Base-by-base conservation (phyloP, 2,888 invertebrate species). In the Parasteatoda lunata region DNA sequence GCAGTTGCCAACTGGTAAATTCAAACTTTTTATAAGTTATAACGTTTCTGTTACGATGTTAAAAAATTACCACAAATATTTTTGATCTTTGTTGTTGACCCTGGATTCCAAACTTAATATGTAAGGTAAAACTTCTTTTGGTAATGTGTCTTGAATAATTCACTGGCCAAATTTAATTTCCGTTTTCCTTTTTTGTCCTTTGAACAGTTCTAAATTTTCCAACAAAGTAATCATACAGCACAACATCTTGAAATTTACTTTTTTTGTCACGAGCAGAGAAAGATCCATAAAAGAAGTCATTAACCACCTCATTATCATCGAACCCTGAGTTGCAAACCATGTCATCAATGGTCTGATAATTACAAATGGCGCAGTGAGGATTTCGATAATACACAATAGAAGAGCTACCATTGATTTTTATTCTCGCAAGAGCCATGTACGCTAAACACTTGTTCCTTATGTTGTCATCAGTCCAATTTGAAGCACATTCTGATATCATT, bases 331-430 rank as follows among this genome's bases (percentile, higher is more conserved):
- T 4, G 0, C 51, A 30, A 59, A 79, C 4, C 15, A 71, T 4
- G 51, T 45, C 64, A 11, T 51, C n/a, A 11, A 51, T 3, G 5
- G 30, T 5, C 45, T 70, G 76, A 69, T 48, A 70, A 59, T 85
- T 85, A 30, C 85, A 85, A 30, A 80, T n/a, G 5, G 80, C 85
- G 45, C 85, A 85, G 11, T 85, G 76, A 2, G 77, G 71, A 13
- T 85, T 85, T 13, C 52, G 68, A 30, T 80, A 80, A 30, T 30
- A 30, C 30, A 30, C 30, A 30, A 30, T 30, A 30, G 30, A 0
- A 5, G 15, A 13, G 11, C 59, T 45, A 13, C 9, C 11, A 3
- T 68, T 68, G 8, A 5, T n/a, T 15, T 9, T 9, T 49, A 9
- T 11, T 4, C 48, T 5, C 15, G 71, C 52, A 48, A 78, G 52